Percentiles rank a stretch among this genome's conserved stretches.
Conservation (phyloP, 2,797 vertebrate genomes). For the Microtus obscurus region DNA sequence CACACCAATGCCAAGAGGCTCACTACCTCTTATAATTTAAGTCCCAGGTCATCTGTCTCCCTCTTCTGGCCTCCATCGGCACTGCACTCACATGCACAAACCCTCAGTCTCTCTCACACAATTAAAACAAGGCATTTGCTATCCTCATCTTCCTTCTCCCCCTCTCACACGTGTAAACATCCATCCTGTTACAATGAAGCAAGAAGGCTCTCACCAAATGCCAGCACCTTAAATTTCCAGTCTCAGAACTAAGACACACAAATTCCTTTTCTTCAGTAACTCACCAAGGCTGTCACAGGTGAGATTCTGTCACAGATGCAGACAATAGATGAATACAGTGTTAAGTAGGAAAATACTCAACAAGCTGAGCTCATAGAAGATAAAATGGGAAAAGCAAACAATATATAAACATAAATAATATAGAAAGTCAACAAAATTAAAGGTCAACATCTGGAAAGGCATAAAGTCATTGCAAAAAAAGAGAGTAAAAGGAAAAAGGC, state of each 20-base stretch:
- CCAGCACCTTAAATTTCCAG: too few species aligned
- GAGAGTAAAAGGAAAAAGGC: neutral
- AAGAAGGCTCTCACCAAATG: neutral
- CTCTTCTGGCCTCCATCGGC: neutral
- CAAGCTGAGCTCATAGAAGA: neutral
- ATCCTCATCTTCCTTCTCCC: neutral
- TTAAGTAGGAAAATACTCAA: neutral
- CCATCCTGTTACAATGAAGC: neutral
- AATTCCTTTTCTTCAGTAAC: neutral
- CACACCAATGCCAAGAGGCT: neutral
- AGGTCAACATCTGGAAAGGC: neutral
- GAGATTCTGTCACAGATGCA: neutral
- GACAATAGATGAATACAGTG: neutral
- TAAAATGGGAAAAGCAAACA: neutral
- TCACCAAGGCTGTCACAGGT: neutral
- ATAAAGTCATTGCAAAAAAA: neutral
- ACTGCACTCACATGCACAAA: neutral
- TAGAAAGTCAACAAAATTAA: neutral
- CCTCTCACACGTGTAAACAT: neutral
- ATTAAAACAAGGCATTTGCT: neutral
- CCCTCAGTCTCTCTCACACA: neutral
- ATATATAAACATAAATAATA: neutral
- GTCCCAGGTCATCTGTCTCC: too few species aligned
- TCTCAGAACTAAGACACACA: neutral
- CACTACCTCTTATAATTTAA: neutral